Base-by-base conservation (phyloP, 2,797 vertebrate genomes). In the Hydrocynus forskahlii region DNA sequence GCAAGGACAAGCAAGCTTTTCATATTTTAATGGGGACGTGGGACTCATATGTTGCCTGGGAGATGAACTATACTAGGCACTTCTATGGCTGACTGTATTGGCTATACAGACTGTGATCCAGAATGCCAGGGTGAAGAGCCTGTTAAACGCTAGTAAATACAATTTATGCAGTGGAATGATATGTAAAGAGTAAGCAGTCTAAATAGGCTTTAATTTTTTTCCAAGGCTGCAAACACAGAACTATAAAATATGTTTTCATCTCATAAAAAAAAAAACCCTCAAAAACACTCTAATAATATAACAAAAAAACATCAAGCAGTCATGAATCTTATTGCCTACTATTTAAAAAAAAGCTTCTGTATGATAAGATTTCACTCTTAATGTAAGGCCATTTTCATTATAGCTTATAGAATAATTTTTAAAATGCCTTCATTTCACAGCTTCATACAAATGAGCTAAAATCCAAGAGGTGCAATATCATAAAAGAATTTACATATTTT, bases 51-150 rank as follows among this genome's bases (percentile, higher is more conserved):
- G 74, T 82, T 80, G 77, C 80, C 78, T 67, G 66, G 66, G 75
- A 81, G 78, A 78, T 81, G 23, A 80, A 77, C 38, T 52, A 23
- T 78, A 77, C 29, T 48, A 59, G 84, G 52, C 68, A 72, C 68
- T 77, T 77, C 45, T 59, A 59, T 54, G 68, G 78, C 55, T 78
- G 69, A 78, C 69, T 66, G 35, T 77, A 38, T 75, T 71, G 69
- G n/a, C 59, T 23, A 25, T 25, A 70, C 43, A 55, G 70, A 63
- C 55, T 71, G 72, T 62, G 64, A 81, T 45, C 8, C 9, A 78
- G 23, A 81, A 35, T 48, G 55, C 38, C 48, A 35, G 59, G 67
- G 9, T 76, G 29, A 14, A 72, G 67, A 45, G 40, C 57, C 43
- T 5, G 64, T 74, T 21, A 79, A 23, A 29, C 8, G 63, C 19